Conservation (phyloP, 2,888 invertebrate genomes). For the Drosophila eohydei region DNA sequence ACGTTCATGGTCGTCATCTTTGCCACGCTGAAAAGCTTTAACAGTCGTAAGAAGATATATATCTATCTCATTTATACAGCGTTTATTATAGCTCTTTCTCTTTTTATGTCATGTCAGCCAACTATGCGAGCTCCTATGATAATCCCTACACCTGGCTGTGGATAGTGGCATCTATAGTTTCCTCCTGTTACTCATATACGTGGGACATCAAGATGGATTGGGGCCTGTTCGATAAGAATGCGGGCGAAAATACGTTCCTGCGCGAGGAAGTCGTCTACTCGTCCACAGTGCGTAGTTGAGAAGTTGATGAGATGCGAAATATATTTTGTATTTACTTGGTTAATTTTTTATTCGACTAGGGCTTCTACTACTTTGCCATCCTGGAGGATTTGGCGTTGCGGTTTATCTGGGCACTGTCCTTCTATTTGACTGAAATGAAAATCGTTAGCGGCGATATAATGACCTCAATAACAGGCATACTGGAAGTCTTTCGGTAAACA, state of each 20-base stretch:
- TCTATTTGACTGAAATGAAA: slow-evolving; percentile 92
- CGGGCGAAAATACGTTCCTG: slow-evolving; percentile 95
- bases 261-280: slow-evolving; percentile 98
- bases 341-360: slow-evolving; percentile 85
- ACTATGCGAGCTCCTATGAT: slow-evolving; percentile 88
- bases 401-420: slow-evolving; percentile 96
- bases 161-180: slow-evolving; percentile 93
- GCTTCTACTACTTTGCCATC: slow-evolving; percentile 96
- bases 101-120: slow-evolving; percentile 83
- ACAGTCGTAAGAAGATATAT: slow-evolving; percentile 86
- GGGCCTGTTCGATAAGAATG: slow-evolving; percentile 96
- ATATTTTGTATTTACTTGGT: not conserved
- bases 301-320: no score
- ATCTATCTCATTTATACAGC: not conserved
- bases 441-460: slow-evolving; percentile 92
- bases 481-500: slow-evolving; percentile 94
- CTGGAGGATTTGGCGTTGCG: slow-evolving; percentile 96
- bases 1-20: slow-evolving; percentile 97
- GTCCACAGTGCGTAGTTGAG: slow-evolving; percentile 88
- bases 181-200: slow-evolving; percentile 97
- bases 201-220: slow-evolving; percentile 99
- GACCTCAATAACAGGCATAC: slow-evolving; percentile 92
- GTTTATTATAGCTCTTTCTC: not conserved
- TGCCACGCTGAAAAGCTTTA: slow-evolving; percentile 89
- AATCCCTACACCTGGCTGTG: slow-evolving; percentile 96